Base-by-base conservation (phyloP, 1,140 invertebrate species). In the Cotesia vestalis region DNA sequence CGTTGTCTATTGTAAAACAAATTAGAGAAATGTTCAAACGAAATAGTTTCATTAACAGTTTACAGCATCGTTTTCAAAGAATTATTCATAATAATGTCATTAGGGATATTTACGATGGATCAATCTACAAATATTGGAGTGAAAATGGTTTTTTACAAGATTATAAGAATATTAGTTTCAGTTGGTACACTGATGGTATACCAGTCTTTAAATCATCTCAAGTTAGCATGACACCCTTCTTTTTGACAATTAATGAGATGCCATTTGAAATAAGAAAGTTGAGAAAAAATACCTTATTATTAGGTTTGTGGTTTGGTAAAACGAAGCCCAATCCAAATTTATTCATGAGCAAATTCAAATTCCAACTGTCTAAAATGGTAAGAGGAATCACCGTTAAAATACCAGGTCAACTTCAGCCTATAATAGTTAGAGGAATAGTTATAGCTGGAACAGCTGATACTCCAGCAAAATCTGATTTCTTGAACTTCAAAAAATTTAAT, bases 121-220 rank as follows among this genome's bases (percentile, higher is more conserved):
- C 14, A 27, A 34, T 62, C 14, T 70, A 62, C 20, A 60, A 34
- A 20, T 35, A 70, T 27, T 74, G 60, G 60, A 55, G 71, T 20
- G 4, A 73, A 51, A 74, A 76, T 63, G 75, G 74, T n/a, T 75
- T 77, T 71, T 53, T 79, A 4, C 36, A 12, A 2, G 72, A 75
- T 71, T 66, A 51, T 52, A 67, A 75, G 67, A 75, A 77, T 74
- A 76, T 78, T 38, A 77, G 71, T 4, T 76, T 78, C 14, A 72
- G 52, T 9, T 78, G 73, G 72, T 79, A 78, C 68, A 79, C 80
- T 4, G 81, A 84, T 61, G 81, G 79, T 1, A 73, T 83, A 38
- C 78, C 80, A 11, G 73, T 83, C 4, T 84, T 81, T 53, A 79
- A 81, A 71, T 84, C 81, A 2, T 80, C 80, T n/a, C 70, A 76